These are phyloP conservation scores for Seira ritae DNA, from an alignment of 2,888 invertebrate species.

Conservation along the genomic window DNA sequence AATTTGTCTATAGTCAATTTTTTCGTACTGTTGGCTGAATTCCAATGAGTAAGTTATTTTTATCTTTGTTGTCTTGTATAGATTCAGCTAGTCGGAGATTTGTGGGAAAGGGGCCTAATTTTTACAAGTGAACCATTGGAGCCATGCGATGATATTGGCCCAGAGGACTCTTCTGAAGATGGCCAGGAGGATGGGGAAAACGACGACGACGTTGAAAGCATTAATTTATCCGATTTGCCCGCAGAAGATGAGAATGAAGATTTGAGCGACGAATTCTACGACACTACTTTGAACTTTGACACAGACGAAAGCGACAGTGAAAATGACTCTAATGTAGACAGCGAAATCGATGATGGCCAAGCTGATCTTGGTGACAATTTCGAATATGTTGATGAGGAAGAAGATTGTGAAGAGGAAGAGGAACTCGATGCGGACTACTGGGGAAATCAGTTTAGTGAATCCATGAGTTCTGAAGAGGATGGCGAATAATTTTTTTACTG, in stretches of 20 bases:
- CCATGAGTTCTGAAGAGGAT: constrained; percentile 18
- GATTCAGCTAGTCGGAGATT: constrained; percentile 81
- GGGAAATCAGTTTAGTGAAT: constrained; percentile 24
- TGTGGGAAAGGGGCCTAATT: constrained; percentile 90
- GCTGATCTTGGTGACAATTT: not conserved
- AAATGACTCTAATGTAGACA: constrained; percentile 2
- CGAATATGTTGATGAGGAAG: constrained; percentile 33
- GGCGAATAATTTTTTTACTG: constrained; percentile 6
- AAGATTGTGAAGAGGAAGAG: constrained; percentile 34
- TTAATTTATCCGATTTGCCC: constrained; percentile 38
- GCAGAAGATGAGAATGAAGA: constrained; percentile 25
- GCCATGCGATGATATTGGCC: constrained; percentile 67
- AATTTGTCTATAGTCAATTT: constrained; percentile 56
- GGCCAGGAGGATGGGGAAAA: constrained; percentile 32
- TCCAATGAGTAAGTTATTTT: no score
- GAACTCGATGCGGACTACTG: constrained; percentile 32
- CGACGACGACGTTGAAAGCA: constrained; percentile 47
- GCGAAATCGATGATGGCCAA: constrained; percentile 25
- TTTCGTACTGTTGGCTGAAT: no score
- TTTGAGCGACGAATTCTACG: constrained; percentile 42
- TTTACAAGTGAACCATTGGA: constrained; percentile 83
- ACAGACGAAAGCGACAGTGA: constrained; percentile 22
- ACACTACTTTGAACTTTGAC: constrained; percentile 12
- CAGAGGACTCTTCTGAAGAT: constrained; percentile 41
- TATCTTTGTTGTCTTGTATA: no score